Evolutionary conservation across 2,888 invertebrate genomes (phyloP), one percentile per base, ranked within the genome.

Genomic region (Drosophila kambysellisi): DNA sequence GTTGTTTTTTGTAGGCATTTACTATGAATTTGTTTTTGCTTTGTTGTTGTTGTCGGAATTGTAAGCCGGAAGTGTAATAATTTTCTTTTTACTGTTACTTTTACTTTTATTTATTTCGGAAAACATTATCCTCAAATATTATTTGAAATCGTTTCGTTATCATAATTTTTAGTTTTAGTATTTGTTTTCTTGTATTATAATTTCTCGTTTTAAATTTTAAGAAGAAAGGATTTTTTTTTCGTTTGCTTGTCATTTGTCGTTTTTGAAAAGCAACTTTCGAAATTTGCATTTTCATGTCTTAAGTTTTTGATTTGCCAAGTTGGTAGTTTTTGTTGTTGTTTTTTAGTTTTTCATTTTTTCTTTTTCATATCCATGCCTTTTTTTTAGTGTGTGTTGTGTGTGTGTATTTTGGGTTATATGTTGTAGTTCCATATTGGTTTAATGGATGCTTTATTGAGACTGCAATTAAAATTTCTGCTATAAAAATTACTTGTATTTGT

Each of bases 401-500:
- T 72, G 56, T 69, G 17, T 62, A 41, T 67, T 43, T 46, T 76
- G 70, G 70, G 48, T 63, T 76, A 54, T 72, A 29, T 59, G 59
- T 70, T 59, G 59, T 70, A 1, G 68, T 74, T 71, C 70, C 70
- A 73, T 63, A 75, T 81, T 66, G 58, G 73, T 78, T 78, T 74
- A 78, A 70, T 81, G 80, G 81, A 79, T 90, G 84, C 83, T 86
- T 84, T 86, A 84, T 90, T 91, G 87, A 91, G 91, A 90, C 91
- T 92, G 92, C 91, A 91, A 90, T 92, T 91, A 89, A 91, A 90
- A 91, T 91, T 91, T 87, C 84, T 92, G 86, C 90, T 88, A 89
- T 91, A 91, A 90, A 91, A 91, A 91, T 91, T 91, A 91, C 92
- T 93, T 93, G 92, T 93, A 93, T 93, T 93, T 93, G 92, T 93